A percentile compares a stretch with the other conserved stretches of the same genome.
Conservation (phyloP, 2,797 vertebrate genomes). For the Channallabes apus region DNA sequence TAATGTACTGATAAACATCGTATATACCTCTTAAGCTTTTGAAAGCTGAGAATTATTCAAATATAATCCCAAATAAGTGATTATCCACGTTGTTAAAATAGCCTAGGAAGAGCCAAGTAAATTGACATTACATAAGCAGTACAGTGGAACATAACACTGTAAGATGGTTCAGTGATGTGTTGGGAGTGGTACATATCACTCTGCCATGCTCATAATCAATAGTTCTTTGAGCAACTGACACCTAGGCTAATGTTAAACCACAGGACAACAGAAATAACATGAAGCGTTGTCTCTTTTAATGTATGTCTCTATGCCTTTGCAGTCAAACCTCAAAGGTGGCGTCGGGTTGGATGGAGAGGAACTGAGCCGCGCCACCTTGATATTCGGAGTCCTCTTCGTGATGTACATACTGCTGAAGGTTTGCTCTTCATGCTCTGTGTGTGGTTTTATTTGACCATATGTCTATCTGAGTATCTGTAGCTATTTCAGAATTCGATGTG, state of each 20-base stretch:
- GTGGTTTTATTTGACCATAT: constrained; percentile 17
- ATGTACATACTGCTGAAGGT: constrained; percentile 77
- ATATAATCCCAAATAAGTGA: background rate
- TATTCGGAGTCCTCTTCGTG: constrained; percentile 69
- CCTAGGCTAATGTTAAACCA: background rate
- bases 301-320: constrained; percentile 1
- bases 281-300: background rate
- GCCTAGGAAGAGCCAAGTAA: background rate
- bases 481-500: constrained; percentile 4
- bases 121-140: background rate
- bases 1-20: too few relatives aligned
- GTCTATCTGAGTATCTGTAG: background rate
- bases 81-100: background rate
- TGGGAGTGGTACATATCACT: background rate
- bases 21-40: background rate
- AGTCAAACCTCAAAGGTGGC: constrained; percentile 23
- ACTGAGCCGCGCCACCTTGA: constrained; percentile 68
- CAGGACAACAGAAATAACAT: background rate
- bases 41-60: background rate
- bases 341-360: constrained; percentile 59
- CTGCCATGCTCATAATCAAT: background rate
- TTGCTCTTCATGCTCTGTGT: constrained; percentile 23
- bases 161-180: background rate
- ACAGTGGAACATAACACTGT: background rate
- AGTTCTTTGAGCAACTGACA: background rate